phyloP scores from a whole-genome alignment of 92 coral and sea anemone genomes.

The Scolanthus callimorphus region DNA sequence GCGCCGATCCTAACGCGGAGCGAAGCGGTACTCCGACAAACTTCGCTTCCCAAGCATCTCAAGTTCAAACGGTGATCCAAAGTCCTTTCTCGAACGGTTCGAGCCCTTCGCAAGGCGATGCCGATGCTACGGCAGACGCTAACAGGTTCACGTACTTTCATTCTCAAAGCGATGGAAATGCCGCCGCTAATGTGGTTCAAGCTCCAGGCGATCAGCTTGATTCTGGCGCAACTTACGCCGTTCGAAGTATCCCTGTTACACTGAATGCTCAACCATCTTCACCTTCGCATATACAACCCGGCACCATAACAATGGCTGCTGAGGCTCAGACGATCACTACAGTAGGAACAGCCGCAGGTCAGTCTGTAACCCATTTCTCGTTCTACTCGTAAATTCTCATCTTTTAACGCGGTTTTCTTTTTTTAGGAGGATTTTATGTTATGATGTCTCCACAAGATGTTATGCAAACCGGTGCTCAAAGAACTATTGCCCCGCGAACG shows the following conservation, averaged over 20 bases:
- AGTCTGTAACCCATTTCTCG: conserved; percentile 3
- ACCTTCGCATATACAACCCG: conserved; percentile 92
- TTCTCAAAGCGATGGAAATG: conserved; percentile 69
- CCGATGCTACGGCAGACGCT: conserved; percentile 73
- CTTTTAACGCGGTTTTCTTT: too few relatives aligned
- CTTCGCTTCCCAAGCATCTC: conserved; percentile 70
- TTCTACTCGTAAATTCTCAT: too few relatives aligned
- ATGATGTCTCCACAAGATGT: conserved; percentile 99
- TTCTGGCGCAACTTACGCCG: conserved; percentile 78
- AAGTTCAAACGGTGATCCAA: conserved; percentile 96
- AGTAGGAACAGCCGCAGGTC: conserved; percentile 86
- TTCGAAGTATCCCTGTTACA: conserved; percentile 95
- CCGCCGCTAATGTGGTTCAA: conserved; percentile 79
- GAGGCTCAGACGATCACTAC: conserved; percentile 94
- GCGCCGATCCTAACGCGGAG: conserved; percentile 82
- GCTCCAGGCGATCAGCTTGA: conserved; percentile 74
- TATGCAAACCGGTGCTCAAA: conserved; percentile 90
- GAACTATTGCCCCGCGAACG: conserved; percentile 91
- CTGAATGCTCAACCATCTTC: conserved; percentile 88
- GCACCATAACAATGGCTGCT: conserved; percentile 86
- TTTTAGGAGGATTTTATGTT: conserved; percentile 94
- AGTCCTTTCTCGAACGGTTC: conserved; percentile 98
- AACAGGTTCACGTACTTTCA: conserved; percentile 92
- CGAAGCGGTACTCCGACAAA: conserved; percentile 84
- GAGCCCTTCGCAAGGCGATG: conserved; percentile 82